phyloP scores from a whole-genome alignment of 2,113 vertebrate species.

The Orycteropus afer region DNA sequence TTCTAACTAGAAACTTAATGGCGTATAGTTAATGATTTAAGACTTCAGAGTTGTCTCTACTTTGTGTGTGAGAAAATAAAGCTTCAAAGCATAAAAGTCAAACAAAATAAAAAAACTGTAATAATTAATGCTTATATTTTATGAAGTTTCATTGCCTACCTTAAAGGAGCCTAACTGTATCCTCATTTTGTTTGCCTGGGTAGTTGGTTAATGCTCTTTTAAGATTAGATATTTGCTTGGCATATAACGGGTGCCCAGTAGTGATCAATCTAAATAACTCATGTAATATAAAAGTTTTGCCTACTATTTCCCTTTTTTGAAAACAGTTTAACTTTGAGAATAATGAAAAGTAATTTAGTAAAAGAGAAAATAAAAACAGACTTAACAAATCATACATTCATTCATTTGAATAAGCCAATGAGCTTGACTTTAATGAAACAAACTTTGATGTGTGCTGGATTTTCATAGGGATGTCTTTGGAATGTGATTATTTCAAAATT shows the following conservation, averaged over 20 bases:
- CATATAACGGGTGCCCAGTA: not conserved
- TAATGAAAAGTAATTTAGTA: not conserved
- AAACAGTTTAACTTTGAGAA: not conserved
- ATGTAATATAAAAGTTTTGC: not conserved
- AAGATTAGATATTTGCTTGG: not conserved
- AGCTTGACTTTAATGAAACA: not conserved
- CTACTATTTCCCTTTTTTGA: not conserved
- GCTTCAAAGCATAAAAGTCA: not conserved
- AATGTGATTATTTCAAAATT: not conserved
- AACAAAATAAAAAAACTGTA: not conserved
- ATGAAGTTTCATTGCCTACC: not conserved
- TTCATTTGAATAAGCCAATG: not conserved
- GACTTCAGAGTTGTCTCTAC: not conserved
- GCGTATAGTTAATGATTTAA: not conserved
- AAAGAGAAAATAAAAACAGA: not conserved
- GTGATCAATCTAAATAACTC: not conserved
- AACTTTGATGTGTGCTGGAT: not conserved
- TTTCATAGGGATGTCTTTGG: not conserved
- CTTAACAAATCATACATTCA: not conserved
- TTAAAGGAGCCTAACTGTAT: not conserved
- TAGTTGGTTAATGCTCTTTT: not conserved
- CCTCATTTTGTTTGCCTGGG: not conserved
- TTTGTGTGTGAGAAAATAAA: conserved; percentile 1
- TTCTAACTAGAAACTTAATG: not conserved
- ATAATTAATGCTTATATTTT: not conserved